Base-by-base conservation (phyloP, 1,140 invertebrate species). In the Drosophila parvula region DNA sequence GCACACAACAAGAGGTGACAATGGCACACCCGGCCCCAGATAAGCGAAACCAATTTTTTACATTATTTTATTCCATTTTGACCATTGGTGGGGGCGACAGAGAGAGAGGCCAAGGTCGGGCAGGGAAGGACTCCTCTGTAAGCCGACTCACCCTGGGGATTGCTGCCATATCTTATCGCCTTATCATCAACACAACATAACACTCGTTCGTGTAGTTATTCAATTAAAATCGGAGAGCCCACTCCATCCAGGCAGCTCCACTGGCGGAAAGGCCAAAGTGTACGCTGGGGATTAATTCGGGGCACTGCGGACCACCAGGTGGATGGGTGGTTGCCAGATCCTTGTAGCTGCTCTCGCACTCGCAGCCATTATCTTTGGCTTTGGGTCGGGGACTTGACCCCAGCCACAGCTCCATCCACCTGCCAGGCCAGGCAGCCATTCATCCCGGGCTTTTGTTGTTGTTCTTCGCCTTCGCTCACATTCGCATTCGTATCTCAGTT, bases 231-330 rank as follows among this genome's bases (percentile, higher is more conserved):
- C 70, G 30, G 32, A 10, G 51, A 55, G 18, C 32, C 51, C 51
- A 9, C 30, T 36, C 18, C 40, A n/a, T 36, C 18, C 22, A 3
- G 1, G 8, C 45, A 55, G 45, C 55, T 50, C n/a, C 38, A 34
- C 30, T 18, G 27, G 34, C 18, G 50, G 32, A 58, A 44, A 74
- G 59, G 61, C 48, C 53, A 82, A 88, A 86, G 76, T 86, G 83
- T 75, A 70, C 83, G 44, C 68, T 74, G 57, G 83, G 83, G 83
- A 86, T 83, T 86, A 86, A 86, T 83, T 88, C 60, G 59, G 50
- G 59, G 28, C 58, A 27, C 48, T 28, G 48, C 16, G 34, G n/a
- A 18, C 41, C 48, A 18, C 41, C 48, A 40, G 62, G 53, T 57
- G 44, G 34, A 36, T 22, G 48, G 48, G 48, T 11, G n/a, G 30